phyloP scores from a whole-genome alignment of 2,888 invertebrate species.

The Nemoura dubitans region DNA sequence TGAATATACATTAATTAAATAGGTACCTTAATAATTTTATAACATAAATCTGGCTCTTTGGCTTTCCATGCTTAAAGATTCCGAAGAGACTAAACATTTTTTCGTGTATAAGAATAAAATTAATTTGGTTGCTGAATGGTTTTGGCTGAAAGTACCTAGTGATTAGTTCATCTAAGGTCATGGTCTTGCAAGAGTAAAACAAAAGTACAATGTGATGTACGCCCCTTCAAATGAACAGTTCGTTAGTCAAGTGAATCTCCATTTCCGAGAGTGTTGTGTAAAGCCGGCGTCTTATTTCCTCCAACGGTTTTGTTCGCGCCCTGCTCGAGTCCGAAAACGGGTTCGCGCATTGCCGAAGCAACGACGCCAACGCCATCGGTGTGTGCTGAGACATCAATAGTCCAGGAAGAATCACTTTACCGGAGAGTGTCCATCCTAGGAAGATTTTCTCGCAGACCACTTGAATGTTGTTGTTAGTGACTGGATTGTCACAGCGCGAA shows the following conservation, averaged over 20 bases:
- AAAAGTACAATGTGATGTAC: background rate
- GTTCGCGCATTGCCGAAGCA: conserved; percentile 67
- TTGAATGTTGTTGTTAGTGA: conserved; percentile 72
- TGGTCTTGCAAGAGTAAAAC: background rate
- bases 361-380: conserved; percentile 66
- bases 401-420: conserved; percentile 69
- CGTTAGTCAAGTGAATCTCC: conserved; percentile 38
- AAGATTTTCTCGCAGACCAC: conserved; percentile 73
- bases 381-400: conserved; percentile 69
- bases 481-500: conserved; percentile 65
- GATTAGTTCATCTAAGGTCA: too few species aligned
- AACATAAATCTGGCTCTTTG: too few species aligned
- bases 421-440: conserved; percentile 70
- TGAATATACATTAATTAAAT: too few species aligned
- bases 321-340: conserved; percentile 58
- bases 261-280: conserved; percentile 64
- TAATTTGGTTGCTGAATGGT: too few species aligned
- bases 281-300: conserved; percentile 63
- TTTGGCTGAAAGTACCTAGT: too few species aligned
- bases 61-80: background rate
- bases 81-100: background rate
- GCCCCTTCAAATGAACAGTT: conserved; percentile 24
- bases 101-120: background rate
- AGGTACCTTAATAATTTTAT: too few species aligned
- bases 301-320: conserved; percentile 62